phyloP scores from a whole-genome alignment of 2,797 vertebrate genomes.

The Cyprinella venusta region DNA sequence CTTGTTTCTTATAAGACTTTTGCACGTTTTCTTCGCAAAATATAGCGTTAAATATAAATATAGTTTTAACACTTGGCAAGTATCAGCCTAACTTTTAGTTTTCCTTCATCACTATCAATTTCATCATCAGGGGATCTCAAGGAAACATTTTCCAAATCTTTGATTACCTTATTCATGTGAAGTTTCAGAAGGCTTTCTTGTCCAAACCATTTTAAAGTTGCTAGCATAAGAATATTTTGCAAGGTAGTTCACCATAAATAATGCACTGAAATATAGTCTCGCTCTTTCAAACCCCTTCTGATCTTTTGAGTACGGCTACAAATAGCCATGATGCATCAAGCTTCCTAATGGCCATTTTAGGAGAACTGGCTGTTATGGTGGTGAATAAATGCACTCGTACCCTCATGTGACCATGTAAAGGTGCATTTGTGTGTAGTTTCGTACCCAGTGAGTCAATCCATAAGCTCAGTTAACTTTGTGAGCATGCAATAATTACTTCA shows the following conservation, averaged over 20 bases:
- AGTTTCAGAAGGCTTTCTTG: background rate
- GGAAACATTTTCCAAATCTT: background rate
- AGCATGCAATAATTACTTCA: background rate
- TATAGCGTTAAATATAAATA: too few relatives aligned
- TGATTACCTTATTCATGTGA: background rate
- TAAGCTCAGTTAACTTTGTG: background rate
- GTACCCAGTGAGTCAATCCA: background rate
- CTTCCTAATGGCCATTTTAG: background rate
- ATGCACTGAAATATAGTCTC: background rate
- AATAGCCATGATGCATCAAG: background rate
- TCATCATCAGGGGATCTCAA: too few relatives aligned
- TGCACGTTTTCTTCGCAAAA: background rate
- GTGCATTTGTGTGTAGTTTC: background rate
- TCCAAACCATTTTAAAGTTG: background rate
- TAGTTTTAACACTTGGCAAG: too few relatives aligned
- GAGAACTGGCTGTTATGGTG: background rate
- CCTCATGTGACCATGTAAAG: background rate
- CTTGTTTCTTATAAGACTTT: background rate
- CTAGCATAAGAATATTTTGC: background rate
- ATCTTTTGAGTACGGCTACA: background rate
- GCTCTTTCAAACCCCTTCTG: background rate
- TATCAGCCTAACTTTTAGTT: background rate
- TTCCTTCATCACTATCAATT: background rate
- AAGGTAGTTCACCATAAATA: slow-evolving; percentile 13
- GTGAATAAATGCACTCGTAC: background rate